A percentile compares a stretch with the other conserved stretches of the same genome.
phyloP scores from a whole-genome alignment of 2,113 vertebrate genomes.

The Rallus limicola region DNA sequence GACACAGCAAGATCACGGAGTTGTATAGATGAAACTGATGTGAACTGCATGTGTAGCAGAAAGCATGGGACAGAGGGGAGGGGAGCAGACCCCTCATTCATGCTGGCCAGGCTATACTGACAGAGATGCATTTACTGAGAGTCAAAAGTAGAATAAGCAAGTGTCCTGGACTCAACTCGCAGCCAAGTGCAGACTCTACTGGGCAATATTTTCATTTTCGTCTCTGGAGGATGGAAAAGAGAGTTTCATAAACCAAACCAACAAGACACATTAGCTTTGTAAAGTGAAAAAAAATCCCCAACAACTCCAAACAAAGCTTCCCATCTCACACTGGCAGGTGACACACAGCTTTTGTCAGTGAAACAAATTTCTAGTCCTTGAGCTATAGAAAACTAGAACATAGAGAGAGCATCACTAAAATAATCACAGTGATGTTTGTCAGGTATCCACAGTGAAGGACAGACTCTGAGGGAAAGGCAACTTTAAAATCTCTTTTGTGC shows the following conservation, averaged over 20 bases:
- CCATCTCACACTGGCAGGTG: background rate
- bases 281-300: background rate
- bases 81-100: accelerated
- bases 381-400: background rate
- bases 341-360: background rate
- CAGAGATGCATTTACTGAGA: background rate
- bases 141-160: background rate
- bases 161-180: background rate
- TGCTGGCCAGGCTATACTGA: background rate
- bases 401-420: background rate
- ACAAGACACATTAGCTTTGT: background rate
- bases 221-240: background rate
- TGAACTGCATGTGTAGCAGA: background rate
- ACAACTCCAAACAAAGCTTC: background rate
- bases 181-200: background rate
- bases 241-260: background rate
- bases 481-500: background rate
- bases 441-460: background rate
- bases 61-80: accelerated
- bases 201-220: background rate
- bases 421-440: background rate
- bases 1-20: accelerated
- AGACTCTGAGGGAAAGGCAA: background rate
- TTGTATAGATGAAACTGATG: accelerated
- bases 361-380: background rate